phyloP scores from a whole-genome alignment of 2,888 invertebrate genomes.

The Cephus pygmeus region DNA sequence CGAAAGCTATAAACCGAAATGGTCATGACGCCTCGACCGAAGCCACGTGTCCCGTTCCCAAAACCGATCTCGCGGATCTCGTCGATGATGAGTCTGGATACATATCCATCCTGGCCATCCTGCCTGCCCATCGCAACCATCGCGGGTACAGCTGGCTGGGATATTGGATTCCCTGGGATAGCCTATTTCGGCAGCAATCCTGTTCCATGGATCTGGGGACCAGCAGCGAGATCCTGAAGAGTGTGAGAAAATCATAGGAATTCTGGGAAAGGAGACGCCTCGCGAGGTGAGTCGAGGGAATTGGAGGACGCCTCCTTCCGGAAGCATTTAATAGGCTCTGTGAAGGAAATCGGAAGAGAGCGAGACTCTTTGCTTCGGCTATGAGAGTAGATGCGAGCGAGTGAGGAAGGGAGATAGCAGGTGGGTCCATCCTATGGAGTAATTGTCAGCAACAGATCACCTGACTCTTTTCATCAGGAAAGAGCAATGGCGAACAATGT shows the following conservation, averaged over 20 bases:
- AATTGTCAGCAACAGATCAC: slow-evolving; percentile 16
- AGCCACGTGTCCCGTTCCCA: background rate
- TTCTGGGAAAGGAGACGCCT: too few species aligned
- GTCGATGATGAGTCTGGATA: slow-evolving; percentile 16
- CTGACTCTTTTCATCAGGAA: slow-evolving; percentile 13
- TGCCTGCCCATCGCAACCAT: background rate
- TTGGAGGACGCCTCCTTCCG: too few species aligned
- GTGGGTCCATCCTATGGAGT: background rate
- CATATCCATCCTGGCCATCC: slow-evolving; percentile 6
- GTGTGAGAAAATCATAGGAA: too few species aligned
- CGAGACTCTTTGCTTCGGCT: too few species aligned
- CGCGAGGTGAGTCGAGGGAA: too few species aligned
- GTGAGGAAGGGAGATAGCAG: background rate
- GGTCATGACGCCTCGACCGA: background rate
- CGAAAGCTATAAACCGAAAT: slow-evolving; percentile 8
- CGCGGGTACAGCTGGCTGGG: background rate
- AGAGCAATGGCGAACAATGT: background rate
- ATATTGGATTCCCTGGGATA: slow-evolving; percentile 15
- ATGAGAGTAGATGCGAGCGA: background rate
- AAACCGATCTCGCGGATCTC: slow-evolving; percentile 3
- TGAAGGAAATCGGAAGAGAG: too few species aligned
- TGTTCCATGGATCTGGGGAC: background rate
- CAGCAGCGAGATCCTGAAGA: too few species aligned
- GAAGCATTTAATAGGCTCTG: too few species aligned
- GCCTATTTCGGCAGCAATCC: slow-evolving; percentile 1